Conservation (phyloP, 37 sponge, comb jelly and placozoan genomes). For the Beroe forskalii region DNA sequence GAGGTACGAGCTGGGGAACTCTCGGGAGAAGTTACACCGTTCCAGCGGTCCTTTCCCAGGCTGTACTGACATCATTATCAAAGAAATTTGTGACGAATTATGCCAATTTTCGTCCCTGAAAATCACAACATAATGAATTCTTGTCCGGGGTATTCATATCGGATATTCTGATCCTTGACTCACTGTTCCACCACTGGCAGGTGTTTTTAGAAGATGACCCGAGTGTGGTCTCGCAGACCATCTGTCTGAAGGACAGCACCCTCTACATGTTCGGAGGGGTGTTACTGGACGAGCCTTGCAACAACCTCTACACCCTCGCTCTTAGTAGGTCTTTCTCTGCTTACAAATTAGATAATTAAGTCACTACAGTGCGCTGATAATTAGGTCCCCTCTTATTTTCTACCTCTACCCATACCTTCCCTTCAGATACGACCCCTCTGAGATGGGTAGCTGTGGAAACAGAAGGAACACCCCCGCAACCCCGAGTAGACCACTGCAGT, state of each 20-base stretch:
- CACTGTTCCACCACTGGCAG: no score
- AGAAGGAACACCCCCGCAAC: background rate
- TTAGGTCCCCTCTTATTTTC: no score
- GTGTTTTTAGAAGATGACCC: constrained; percentile 15
- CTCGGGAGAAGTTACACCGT: no score
- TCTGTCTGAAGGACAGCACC: background rate
- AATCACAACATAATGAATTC: no score
- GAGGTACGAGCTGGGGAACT: no score
- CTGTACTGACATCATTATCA: no score
- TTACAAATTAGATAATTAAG: background rate
- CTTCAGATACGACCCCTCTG: background rate
- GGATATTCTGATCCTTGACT: no score
- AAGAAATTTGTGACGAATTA: no score
- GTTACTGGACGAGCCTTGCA: constrained; percentile 18
- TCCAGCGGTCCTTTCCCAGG: no score
- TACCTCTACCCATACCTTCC: background rate
- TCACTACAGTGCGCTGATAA: no score
- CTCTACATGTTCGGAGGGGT: constrained; percentile 56
- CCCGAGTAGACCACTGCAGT: constrained; percentile 57
- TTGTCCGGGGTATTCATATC: no score
- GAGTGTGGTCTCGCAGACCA: constrained; percentile 1
- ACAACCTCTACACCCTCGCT: constrained; percentile 33
- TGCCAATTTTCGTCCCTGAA: no score
- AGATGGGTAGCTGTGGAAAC: constrained; percentile 25
- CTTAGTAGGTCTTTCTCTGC: background rate